A percentile compares a stretch with the other conserved stretches of the same genome.
Evolutionary conservation across 2,888 invertebrate genomes (phyloP).

Genomic region (Xestia ashworthii): DNA sequence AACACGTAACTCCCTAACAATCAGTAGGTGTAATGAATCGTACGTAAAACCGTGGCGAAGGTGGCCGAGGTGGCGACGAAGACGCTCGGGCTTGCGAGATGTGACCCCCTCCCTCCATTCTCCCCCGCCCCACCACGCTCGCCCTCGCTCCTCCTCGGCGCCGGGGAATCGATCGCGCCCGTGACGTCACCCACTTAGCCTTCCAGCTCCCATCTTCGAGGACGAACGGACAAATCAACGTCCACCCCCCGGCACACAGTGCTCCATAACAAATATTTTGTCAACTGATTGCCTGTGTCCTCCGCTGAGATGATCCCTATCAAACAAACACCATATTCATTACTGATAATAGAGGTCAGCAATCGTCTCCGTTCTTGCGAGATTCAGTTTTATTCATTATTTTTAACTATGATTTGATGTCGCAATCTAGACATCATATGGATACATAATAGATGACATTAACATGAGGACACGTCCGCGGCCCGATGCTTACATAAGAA

Average conservation of each 20-base stretch:
- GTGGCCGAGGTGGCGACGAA: conserved; percentile 65
- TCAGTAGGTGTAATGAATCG: conserved; percentile 74
- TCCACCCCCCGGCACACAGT: conserved; percentile 42
- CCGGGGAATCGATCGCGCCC: conserved; percentile 80
- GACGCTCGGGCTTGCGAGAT: conserved; percentile 69
- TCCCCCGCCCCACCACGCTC: conserved; percentile 44
- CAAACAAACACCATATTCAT: conserved; percentile 47
- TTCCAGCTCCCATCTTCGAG: conserved; percentile 75
- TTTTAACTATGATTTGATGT: conserved; percentile 24
- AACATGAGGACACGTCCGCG: conserved; percentile 15
- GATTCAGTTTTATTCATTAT: background rate
- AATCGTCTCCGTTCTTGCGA: background rate
- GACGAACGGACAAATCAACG: conserved; percentile 66
- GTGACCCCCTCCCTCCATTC: conserved; percentile 60
- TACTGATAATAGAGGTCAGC: conserved; percentile 1
- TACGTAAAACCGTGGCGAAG: conserved; percentile 65
- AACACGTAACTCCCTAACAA: conserved; percentile 68
- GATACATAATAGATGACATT: conserved; percentile 23
- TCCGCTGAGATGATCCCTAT: conserved; percentile 49
- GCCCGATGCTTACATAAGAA: conserved; percentile 22
- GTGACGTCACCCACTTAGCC: conserved; percentile 88
- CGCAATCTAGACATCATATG: conserved; percentile 29
- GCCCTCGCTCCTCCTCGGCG: conserved; percentile 59
- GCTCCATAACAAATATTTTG: conserved; percentile 62
- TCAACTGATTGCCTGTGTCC: conserved; percentile 54